phyloP scores from a whole-genome alignment of 2,113 vertebrate species.

The Morone chrysops region DNA sequence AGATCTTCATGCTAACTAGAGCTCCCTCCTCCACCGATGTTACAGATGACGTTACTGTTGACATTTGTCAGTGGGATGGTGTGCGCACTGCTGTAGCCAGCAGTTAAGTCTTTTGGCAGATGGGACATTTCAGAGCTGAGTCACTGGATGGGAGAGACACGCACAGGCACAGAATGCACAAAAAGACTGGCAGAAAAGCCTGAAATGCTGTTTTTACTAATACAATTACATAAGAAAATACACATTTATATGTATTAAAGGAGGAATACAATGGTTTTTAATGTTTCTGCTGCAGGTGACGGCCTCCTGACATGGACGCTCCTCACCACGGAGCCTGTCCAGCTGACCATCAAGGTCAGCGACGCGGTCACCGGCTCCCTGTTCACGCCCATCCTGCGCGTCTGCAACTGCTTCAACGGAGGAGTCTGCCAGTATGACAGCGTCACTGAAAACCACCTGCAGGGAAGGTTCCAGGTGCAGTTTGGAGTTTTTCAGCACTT shows the following conservation, averaged over 20 bases:
- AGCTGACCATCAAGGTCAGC: constrained; percentile 81
- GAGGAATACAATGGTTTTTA: not conserved
- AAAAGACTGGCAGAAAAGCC: not conserved
- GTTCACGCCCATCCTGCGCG: constrained; percentile 80
- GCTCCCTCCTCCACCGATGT: not conserved
- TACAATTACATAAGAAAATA: too few relatives aligned
- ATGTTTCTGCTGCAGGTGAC: constrained; percentile 56
- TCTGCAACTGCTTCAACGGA: constrained; percentile 87
- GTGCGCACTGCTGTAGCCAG: constrained; percentile 11
- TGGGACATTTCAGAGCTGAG: constrained; percentile 55
- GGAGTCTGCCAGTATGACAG: constrained; percentile 85
- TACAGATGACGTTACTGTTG: constrained; percentile 27
- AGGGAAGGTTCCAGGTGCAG: constrained; percentile 85
- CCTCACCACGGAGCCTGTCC: constrained; percentile 71
- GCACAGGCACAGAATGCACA: constrained; percentile 13
- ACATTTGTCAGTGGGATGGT: constrained; percentile 35
- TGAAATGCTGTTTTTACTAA: not conserved
- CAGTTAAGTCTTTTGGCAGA: constrained; percentile 19
- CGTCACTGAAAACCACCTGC: constrained; percentile 76
- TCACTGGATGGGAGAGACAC: constrained; percentile 33
- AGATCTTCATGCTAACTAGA: not conserved
- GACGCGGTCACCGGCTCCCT: constrained; percentile 81
- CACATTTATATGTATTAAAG: too few relatives aligned
- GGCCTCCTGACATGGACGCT: constrained; percentile 83
- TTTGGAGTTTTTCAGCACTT: too few relatives aligned